phyloP scores from a whole-genome alignment of 2,888 invertebrate genomes.

The Acleris cristana region DNA sequence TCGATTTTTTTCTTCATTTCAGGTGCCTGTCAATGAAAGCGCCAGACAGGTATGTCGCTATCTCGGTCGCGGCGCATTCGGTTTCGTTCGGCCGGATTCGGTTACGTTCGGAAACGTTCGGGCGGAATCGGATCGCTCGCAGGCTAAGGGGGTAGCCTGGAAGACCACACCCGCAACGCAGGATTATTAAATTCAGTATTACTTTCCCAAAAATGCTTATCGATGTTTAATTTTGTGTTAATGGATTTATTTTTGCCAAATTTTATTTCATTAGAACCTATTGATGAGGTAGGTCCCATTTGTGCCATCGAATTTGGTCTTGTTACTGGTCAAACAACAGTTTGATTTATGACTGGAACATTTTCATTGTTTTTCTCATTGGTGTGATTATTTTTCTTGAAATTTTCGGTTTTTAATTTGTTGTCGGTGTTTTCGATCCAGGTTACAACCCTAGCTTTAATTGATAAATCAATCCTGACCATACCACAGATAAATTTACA shows the following conservation, averaged over 20 bases:
- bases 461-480: constrained; percentile 45
- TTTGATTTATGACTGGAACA: constrained; percentile 68
- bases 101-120: constrained; percentile 76
- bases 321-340: constrained; percentile 1
- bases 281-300: constrained; percentile 67
- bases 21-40: constrained; percentile 90
- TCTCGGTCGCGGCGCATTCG: constrained; percentile 73
- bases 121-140: constrained; percentile 68
- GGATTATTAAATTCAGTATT: constrained; percentile 75
- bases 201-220: constrained; percentile 78
- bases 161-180: constrained; percentile 81
- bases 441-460: constrained; percentile 77
- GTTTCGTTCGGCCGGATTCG: constrained; percentile 78
- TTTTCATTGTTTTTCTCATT: constrained; percentile 71
- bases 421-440: constrained; percentile 82
- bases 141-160: constrained; percentile 80
- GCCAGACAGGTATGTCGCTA: constrained; percentile 88
- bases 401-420: constrained; percentile 77
- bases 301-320: constrained; percentile 61
- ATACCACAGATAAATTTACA: constrained; percentile 83
- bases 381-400: constrained; percentile 74
- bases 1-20: constrained; percentile 88
- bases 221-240: constrained; percentile 75
- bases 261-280: constrained; percentile 40
- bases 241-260: constrained; percentile 52